Base-by-base conservation (phyloP, 2,113 vertebrate genomes). In the Lepus americanus region DNA sequence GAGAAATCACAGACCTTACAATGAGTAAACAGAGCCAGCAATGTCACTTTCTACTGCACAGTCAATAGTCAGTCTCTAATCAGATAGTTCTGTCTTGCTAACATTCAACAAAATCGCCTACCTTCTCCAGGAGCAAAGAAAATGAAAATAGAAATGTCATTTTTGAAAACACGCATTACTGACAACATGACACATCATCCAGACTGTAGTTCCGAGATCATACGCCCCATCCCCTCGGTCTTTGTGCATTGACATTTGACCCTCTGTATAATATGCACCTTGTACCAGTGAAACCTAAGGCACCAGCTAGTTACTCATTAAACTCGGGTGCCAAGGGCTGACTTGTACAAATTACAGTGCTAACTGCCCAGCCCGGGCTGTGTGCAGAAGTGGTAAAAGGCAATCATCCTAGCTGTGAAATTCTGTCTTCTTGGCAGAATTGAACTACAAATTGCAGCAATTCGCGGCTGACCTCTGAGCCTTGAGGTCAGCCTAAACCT, bases 221-320 rank as follows among this genome's bases (percentile, higher is more conserved):
- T 44, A 84, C 87, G 94, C 33, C 67, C 78, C 59, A 29, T 77
- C 53, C 22, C n/a, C 53, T 70, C 51, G 4, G 5, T 59, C 93
- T 96, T 92, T 96, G 96, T 96, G 96, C 89, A 36, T 61, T 97
- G 97, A 98, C 97, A 98, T 98, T 97, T 98, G 98, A 98, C 98
- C 98, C 97, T 96, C 98, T 98, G 98, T 98, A 97, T 98, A 98
- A 98, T 95, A 92, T 97, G 98, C 97, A 98, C 98, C 98, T 98
- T 98, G 98, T 97, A 98, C 98, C 97, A 83, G 96, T 93, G 97
- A 98, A 98, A 98, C 97, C 93, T 93, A 89, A 95, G 93, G 95
- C 94, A 94, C 93, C 92, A 97, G 97, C 89, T 97, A 97, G 98
- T 99, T 99, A 99, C 96, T 99, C 97, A 99, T 99, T 99, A 99